These are phyloP conservation scores for Corynorhinus townsendii DNA, from an alignment of 2,113 vertebrate genomes.

Conservation along the genomic window DNA sequence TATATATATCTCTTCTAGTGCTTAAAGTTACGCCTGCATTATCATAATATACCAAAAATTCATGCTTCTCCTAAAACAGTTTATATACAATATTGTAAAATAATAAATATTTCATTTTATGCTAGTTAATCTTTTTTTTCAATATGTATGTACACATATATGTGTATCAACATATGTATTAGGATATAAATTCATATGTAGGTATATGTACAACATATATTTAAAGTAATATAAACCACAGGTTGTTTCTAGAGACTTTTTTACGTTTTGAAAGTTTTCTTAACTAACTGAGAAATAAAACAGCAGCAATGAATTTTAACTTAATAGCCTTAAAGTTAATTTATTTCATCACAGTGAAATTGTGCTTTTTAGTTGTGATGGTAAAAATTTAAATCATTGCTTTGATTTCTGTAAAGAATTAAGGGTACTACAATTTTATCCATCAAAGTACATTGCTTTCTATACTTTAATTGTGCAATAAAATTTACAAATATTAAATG, in stretches of 20 bases:
- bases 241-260: not conserved
- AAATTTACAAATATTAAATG: conserved; percentile 74
- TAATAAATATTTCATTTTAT: not conserved
- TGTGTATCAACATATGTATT: not conserved
- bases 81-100: not conserved
- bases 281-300: not conserved
- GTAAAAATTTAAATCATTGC: conserved; percentile 48
- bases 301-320: not conserved
- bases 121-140: not conserved
- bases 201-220: not conserved
- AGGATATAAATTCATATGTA: not conserved
- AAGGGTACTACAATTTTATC: conserved; percentile 72
- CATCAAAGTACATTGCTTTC: conserved; percentile 46
- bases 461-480: conserved; percentile 48
- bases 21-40: conserved; percentile 24
- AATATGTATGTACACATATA: not conserved
- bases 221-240: not conserved
- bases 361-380: conserved; percentile 38
- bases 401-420: conserved; percentile 55
- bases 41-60: not conserved
- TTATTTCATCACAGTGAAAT: conserved; percentile 33
- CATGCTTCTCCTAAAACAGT: conserved; percentile 7
- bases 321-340: conserved; percentile 8
- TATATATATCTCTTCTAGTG: not conserved
- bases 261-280: conserved; percentile 21